Base-by-base conservation (phyloP, 2,797 vertebrate genomes). In the Otus scops region DNA sequence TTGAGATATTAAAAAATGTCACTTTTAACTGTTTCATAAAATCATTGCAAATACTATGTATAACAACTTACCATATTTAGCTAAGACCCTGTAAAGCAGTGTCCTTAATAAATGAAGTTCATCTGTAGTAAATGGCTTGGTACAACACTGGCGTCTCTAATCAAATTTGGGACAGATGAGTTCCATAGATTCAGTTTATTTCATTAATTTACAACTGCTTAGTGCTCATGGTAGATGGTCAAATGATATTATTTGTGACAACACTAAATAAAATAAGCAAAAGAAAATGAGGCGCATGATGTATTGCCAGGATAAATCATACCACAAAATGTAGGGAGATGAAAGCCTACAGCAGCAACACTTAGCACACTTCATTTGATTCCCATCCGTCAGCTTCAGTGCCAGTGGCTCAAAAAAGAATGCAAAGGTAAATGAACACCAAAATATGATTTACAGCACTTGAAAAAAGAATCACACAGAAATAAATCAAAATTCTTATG, bases 311-410 rank as follows among this genome's bases (percentile, higher is more conserved):
- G 98, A 98, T 98, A 98, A 99, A 98, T 99, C 98, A 98, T 96
- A 96, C 92, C 89, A 95, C 85, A 85, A 96, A 98, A 98, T 86
- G 96, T 86, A 97, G 97, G 97, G 97, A 97, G 98, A 98, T 96
- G 97, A 98, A 98, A 96, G 98, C 97, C 98, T 98, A 96, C 96
- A 98, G 97, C 98, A 98, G 98, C 97, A 97, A 97, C 98, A 97
- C 98, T 98, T 98, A 98, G 97, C 98, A 98, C 98, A 98, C 98
- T 98, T 98, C 98, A 99, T 99, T 98, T 98, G 98, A 98, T 98
- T 98, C 98, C 97, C 98, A 98, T 99, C 97, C 96, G 60, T 99
- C 98, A 99, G 98, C 89, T 97, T 98, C 96, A 95, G 97, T 87
- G 93, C 98, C 97, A 93, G 95, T 98, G 97, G 97, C 98, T 98